Evolutionary conservation across 2,113 vertebrate species (phyloP).

Genomic region (Actinemys pallida): DNA sequence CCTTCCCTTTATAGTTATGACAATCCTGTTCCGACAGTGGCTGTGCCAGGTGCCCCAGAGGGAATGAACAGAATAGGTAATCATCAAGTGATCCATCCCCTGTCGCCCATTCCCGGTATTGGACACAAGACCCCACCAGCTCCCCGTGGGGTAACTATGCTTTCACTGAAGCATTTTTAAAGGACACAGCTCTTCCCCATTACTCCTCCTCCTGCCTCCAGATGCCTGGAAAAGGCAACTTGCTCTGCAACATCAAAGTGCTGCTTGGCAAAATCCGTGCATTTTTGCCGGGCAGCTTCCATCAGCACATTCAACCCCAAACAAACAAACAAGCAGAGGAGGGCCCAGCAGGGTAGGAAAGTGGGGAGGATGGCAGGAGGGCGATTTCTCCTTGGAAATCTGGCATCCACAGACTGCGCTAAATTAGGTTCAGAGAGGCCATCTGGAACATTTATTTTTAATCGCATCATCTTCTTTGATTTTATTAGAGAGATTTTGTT

Average conservation of each 20-base stretch:
- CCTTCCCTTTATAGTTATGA: too few species aligned
- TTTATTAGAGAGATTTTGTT: rapidly evolving
- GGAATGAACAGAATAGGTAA: too few species aligned
- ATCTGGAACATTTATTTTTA: neutral
- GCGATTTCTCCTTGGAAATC: conserved; percentile 11
- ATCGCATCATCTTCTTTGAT: neutral
- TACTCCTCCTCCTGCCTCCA: rapidly evolving
- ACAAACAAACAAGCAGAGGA: conserved; percentile 48
- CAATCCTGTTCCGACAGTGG: too few species aligned
- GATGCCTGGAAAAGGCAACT: neutral
- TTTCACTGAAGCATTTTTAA: neutral
- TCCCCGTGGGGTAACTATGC: neutral
- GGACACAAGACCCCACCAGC: neutral
- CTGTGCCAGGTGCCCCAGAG: too few species aligned
- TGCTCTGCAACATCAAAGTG: neutral
- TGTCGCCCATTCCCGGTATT: neutral
- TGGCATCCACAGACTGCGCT: neutral
- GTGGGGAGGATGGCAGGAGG: rapidly evolving
- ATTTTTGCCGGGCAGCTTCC: neutral
- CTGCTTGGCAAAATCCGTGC: neutral
- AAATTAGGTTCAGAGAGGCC: neutral
- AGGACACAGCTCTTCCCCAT: neutral
- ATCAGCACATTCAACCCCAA: neutral
- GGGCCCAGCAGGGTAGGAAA: neutral
- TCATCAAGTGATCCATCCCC: too few species aligned